Percentiles rank a stretch among this genome's conserved stretches.
Conservation (phyloP, 1,140 invertebrate genomes). For the Cryptotermes secundus region DNA sequence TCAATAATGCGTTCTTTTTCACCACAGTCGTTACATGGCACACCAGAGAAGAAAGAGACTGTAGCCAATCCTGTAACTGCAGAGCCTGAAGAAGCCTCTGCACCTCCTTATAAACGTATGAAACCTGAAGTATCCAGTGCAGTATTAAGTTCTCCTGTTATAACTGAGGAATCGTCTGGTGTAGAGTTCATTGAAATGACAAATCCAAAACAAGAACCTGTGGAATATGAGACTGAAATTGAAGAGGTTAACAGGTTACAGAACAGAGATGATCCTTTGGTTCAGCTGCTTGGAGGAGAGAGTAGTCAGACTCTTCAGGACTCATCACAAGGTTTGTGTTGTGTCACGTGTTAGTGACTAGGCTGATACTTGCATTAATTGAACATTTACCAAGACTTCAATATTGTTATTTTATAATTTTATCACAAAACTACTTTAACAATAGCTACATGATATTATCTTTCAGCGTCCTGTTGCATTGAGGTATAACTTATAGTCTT, state of each 20-base stretch:
- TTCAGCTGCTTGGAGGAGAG: conserved; percentile 6
- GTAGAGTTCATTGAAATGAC: background rate
- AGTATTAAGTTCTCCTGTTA: background rate
- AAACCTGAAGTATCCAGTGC: background rate
- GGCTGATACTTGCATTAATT: no score
- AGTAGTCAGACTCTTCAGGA: conserved; percentile 21
- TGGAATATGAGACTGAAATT: conserved; percentile 24
- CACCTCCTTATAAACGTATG: conserved; percentile 2
- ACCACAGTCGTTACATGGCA: background rate
- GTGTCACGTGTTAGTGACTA: no score
- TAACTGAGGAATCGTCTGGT: background rate
- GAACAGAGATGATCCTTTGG: background rate
- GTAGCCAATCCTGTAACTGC: background rate
- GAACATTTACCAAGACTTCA: no score
- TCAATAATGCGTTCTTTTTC: no score
- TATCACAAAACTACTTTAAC: no score
- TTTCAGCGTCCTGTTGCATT: no score
- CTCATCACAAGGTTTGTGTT: background rate
- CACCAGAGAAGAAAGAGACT: background rate
- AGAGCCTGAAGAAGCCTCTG: background rate
- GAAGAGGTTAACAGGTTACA: background rate
- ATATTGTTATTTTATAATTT: no score
- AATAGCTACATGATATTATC: no score
- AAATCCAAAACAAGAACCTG: conserved; percentile 19
- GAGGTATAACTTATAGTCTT: no score